Base-by-base conservation (phyloP, 2,888 invertebrate species). In the Eledona agricola region DNA sequence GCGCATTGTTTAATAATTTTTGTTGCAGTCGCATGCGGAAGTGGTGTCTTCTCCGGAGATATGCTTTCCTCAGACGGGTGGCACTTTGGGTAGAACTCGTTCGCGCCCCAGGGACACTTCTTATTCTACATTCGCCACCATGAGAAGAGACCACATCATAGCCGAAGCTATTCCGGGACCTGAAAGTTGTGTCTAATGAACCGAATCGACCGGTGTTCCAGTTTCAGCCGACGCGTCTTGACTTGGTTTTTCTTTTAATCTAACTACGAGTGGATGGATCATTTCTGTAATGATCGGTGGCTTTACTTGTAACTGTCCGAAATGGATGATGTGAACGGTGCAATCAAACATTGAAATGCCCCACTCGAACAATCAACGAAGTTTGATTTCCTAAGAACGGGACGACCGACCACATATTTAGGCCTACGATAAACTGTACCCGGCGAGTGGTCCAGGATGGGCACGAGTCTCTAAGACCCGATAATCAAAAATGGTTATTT, bases 101-200 rank as follows among this genome's bases (percentile, higher is more conserved):
- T 67, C 66, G 12, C 66, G 75, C 60, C 72, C 72, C 25, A 69
- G 71, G 52, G 72, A 80, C 16, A 79, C 79, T 23, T 70, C 81
- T 74, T 46, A 80, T 78, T 31, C 81, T 74, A 73, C 81, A 73
- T 74, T 82, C 77, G 79, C 83, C 72, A 55, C 83, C 75, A 78
- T 83, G 65, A 80, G 85, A 74, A 83, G 86, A 77, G 88, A 89
- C 75, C 57, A 57, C 87, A 90, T 91, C 51, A 83, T 92, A 67
- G 88, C 91, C 38, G 90, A 91, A 74, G 87, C 89, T 63, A 83
- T 92, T 74, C 92, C 92, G 16, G 92, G 92, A 54, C 92, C 91
- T 25, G 92, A 92, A 76, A 92, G 91, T 79, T 92, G 92, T 79
- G 92, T 92, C 73, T 92, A 85, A 83, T 63, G 49, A 59, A 63